Conservation (phyloP, 2,888 invertebrate genomes). For the Dasypolia templi region DNA sequence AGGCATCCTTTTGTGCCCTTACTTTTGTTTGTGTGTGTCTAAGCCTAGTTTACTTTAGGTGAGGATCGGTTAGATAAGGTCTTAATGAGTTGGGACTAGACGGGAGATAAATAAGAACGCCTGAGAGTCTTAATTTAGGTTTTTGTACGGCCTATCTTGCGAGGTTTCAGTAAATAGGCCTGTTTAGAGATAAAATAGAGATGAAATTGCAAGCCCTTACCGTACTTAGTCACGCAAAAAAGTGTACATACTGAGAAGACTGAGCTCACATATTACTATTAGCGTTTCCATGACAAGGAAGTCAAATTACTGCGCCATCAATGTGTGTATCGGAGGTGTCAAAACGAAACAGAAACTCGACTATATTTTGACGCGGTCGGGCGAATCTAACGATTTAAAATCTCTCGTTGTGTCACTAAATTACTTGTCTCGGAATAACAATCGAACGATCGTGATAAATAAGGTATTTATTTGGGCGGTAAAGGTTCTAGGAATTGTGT, state of each 20-base stretch:
- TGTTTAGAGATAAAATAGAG: slow-evolving; percentile 1
- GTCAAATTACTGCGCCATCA: background rate
- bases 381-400: background rate
- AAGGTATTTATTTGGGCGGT: background rate
- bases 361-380: background rate
- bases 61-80: slow-evolving; percentile 37
- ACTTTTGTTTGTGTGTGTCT: slow-evolving; percentile 57
- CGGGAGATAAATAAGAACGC: slow-evolving; percentile 24
- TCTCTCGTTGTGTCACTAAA: background rate
- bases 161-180: background rate
- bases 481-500: background rate
- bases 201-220: background rate
- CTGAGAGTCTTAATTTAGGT: slow-evolving; percentile 41
- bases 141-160: slow-evolving; percentile 19
- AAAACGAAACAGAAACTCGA: background rate
- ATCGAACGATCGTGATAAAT: background rate
- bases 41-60: slow-evolving; percentile 48
- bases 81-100: slow-evolving; percentile 37
- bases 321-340: too few species aligned
- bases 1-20: slow-evolving; percentile 42
- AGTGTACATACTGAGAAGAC: too few species aligned
- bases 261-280: background rate
- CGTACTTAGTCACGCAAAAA: background rate
- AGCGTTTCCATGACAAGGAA: background rate
- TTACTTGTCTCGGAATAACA: background rate